phyloP scores from a whole-genome alignment of 2,797 vertebrate genomes.

The Sebastes taczanowskii region DNA sequence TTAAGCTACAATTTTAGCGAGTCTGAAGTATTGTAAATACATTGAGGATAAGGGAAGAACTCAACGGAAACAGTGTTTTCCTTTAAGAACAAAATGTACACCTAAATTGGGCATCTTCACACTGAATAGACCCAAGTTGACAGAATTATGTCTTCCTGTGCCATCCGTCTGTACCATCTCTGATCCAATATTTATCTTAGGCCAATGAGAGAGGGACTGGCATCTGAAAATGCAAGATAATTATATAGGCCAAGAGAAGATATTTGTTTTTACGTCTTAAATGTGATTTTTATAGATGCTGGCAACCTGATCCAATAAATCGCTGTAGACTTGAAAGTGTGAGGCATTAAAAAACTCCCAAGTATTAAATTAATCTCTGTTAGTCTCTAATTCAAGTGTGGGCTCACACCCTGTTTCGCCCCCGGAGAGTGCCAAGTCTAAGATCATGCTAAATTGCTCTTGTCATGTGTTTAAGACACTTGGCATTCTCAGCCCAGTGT shows the following conservation, averaged over 20 bases:
- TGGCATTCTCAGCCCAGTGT: constrained; percentile 78
- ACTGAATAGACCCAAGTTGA: constrained; percentile 75
- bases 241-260: constrained; percentile 82
- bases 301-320: constrained; percentile 84
- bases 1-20: background rate
- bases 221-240: constrained; percentile 84
- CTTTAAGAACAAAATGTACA: constrained; percentile 70
- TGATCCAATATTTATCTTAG: constrained; percentile 76
- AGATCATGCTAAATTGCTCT: constrained; percentile 84
- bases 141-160: constrained; percentile 78
- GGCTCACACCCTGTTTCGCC: constrained; percentile 81
- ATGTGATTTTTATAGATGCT: constrained; percentile 84
- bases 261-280: constrained; percentile 82
- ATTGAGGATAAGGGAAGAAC: constrained; percentile 25
- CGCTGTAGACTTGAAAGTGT: constrained; percentile 80
- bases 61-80: constrained; percentile 43
- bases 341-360: constrained; percentile 80
- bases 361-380: constrained; percentile 86
- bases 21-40: constrained; percentile 4
- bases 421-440: constrained; percentile 81
- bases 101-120: constrained; percentile 71
- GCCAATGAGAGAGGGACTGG: constrained; percentile 74
- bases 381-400: constrained; percentile 83
- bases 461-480: constrained; percentile 85
- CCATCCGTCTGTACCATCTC: constrained; percentile 75